Percentiles rank a stretch among this genome's conserved stretches.
phyloP scores from a whole-genome alignment of 2,888 invertebrate genomes.

The Sialis fuliginosa region DNA sequence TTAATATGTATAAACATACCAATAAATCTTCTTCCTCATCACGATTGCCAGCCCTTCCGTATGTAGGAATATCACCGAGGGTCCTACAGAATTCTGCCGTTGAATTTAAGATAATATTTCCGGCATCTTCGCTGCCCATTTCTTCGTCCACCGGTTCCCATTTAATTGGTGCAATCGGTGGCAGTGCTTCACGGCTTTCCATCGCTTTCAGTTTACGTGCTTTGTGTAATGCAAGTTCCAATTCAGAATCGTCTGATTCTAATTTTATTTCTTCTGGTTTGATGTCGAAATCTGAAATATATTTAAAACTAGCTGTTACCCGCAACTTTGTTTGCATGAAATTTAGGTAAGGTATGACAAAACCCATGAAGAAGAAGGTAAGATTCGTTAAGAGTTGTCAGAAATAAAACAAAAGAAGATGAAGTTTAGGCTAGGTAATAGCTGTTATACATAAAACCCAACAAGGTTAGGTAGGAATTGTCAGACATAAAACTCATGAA shows the following conservation, averaged over 20 bases:
- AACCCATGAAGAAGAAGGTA: too few species aligned
- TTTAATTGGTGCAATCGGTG: conserved; percentile 19
- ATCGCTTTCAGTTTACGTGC: conserved; percentile 37
- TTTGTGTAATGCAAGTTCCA: conserved; percentile 35
- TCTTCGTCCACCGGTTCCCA: conserved; percentile 19
- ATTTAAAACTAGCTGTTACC: too few species aligned
- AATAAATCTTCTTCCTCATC: conserved; percentile 57
- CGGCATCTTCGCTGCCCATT: conserved; percentile 14
- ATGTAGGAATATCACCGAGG: conserved; percentile 83
- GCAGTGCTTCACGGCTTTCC: conserved; percentile 20
- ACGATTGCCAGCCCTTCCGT: conserved; percentile 78
- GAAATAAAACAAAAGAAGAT: too few species aligned
- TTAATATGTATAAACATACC: conserved; percentile 24
- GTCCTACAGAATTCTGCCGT: conserved; percentile 96
- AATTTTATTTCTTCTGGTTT: conserved; percentile 36
- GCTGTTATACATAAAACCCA: too few species aligned
- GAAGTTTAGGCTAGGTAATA: too few species aligned
- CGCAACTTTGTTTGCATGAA: too few species aligned
- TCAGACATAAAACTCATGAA: too few species aligned
- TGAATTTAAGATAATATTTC: conserved; percentile 69
- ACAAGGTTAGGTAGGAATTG: too few species aligned
- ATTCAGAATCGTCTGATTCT: conserved; percentile 35
- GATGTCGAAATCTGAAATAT: conserved; percentile 21
- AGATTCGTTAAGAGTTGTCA: too few species aligned
- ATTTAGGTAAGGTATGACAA: too few species aligned